These are phyloP conservation scores for Penaeus monodon DNA, from an alignment of 2,888 invertebrate genomes.

Conservation along the genomic window DNA sequence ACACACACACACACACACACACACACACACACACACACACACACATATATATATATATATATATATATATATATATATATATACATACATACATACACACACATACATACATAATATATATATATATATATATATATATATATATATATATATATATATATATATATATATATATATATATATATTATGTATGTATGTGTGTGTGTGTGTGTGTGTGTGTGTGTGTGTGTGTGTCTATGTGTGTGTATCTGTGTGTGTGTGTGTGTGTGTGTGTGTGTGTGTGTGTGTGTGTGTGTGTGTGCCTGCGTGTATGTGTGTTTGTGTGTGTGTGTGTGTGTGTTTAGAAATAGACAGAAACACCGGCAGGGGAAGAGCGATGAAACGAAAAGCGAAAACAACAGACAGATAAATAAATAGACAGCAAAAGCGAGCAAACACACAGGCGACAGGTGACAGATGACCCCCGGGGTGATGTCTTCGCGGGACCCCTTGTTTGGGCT, in stretches of 20 bases:
- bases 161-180: neutral
- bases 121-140: conserved; percentile 1
- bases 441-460: neutral
- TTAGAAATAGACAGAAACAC: neutral
- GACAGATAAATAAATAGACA: neutral
- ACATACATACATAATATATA: neutral
- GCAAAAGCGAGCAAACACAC: neutral
- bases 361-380: neutral
- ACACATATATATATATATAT: neutral
- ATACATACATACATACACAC: neutral
- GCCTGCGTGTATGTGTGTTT: neutral
- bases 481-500: too few relatives aligned
- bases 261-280: neutral
- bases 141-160: conserved; percentile 5
- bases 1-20: neutral
- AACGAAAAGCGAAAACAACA: neutral
- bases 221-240: neutral
- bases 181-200: neutral
- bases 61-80: neutral
- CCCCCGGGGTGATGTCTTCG: too few relatives aligned
- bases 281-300: neutral
- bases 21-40: neutral
- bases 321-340: neutral
- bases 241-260: neutral
- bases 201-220: neutral